These are phyloP conservation scores for Pelosia muscerda DNA, from an alignment of 2,888 invertebrate genomes.

Conservation along the genomic window DNA sequence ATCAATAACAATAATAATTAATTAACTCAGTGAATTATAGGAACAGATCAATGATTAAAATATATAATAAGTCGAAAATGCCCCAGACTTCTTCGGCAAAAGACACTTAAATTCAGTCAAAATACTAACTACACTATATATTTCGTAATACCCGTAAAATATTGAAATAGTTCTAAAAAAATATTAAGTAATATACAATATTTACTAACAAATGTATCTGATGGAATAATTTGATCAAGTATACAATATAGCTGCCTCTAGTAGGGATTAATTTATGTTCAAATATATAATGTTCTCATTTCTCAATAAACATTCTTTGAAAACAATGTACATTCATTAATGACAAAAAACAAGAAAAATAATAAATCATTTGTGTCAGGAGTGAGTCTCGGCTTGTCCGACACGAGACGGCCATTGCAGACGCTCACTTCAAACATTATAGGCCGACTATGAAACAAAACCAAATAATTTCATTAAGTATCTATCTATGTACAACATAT, in stretches of 20 bases:
- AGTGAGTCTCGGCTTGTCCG: constrained; percentile 30
- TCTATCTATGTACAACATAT: constrained; percentile 78
- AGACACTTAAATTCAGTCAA: constrained; percentile 70
- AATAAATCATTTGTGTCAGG: constrained; percentile 36
- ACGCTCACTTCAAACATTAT: constrained; percentile 62
- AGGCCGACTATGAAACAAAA: constrained; percentile 77
- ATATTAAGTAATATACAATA: constrained; percentile 42
- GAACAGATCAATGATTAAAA: constrained; percentile 53
- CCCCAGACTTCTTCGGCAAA: constrained; percentile 75
- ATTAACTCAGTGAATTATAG: constrained; percentile 45
- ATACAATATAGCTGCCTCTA: constrained; percentile 78
- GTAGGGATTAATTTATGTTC: constrained; percentile 69
- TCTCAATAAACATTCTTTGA: constrained; percentile 53
- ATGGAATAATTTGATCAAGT: constrained; percentile 55
- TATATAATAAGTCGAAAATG: constrained; percentile 54
- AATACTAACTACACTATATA: constrained; percentile 65
- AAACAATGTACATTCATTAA: constrained; percentile 45
- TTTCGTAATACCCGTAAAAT: constrained; percentile 50
- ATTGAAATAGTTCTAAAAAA: constrained; percentile 47
- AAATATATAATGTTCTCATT: constrained; percentile 58
- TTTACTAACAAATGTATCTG: constrained; percentile 42
- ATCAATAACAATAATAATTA: constrained; percentile 24
- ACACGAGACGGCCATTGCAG: constrained; percentile 25
- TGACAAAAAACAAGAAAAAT: constrained; percentile 37
- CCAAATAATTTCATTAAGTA: constrained; percentile 67